phyloP scores from a whole-genome alignment of 92 coral and sea anemone genomes.

The Meandrina meandrites region DNA sequence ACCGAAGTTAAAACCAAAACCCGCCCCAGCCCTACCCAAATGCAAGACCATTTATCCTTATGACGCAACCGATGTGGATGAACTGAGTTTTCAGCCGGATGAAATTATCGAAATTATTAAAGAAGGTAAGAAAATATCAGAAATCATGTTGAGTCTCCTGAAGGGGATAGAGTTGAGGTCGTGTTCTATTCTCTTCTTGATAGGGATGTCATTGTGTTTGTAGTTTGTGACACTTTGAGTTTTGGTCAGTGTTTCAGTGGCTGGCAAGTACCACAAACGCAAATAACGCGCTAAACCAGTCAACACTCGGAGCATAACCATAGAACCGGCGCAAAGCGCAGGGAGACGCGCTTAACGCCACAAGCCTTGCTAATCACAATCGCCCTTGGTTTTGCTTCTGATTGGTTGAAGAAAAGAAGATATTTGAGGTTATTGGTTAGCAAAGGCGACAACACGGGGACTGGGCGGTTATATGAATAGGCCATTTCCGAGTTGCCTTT shows the following conservation, averaged over 20 bases:
- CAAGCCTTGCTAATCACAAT: too few relatives aligned
- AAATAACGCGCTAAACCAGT: too few relatives aligned
- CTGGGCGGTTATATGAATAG: background rate
- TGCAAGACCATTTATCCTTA: conserved; percentile 94
- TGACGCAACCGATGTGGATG: conserved; percentile 96
- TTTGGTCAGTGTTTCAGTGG: background rate
- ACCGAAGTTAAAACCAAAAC: conserved; percentile 86
- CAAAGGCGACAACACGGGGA: background rate
- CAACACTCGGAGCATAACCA: too few relatives aligned
- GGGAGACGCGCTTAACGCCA: too few relatives aligned
- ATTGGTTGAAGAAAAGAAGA: background rate
- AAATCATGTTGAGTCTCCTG: background rate
- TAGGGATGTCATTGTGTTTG: background rate
- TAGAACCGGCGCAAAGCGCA: too few relatives aligned
- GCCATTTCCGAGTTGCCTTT: too few relatives aligned
- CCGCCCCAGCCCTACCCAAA: conserved; percentile 82
- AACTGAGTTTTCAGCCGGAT: conserved; percentile 90
- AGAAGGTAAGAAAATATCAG: conserved; percentile 70
- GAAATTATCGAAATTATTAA: conserved; percentile 86
- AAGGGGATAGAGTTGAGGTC: background rate
- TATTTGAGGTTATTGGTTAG: too few relatives aligned
- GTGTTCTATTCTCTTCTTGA: background rate
- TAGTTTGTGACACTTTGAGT: too few relatives aligned
- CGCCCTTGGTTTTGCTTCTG: background rate
- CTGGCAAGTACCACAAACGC: too few relatives aligned